Conservation (phyloP, 1,140 invertebrate species). For the Philotrypesis tridentata region DNA sequence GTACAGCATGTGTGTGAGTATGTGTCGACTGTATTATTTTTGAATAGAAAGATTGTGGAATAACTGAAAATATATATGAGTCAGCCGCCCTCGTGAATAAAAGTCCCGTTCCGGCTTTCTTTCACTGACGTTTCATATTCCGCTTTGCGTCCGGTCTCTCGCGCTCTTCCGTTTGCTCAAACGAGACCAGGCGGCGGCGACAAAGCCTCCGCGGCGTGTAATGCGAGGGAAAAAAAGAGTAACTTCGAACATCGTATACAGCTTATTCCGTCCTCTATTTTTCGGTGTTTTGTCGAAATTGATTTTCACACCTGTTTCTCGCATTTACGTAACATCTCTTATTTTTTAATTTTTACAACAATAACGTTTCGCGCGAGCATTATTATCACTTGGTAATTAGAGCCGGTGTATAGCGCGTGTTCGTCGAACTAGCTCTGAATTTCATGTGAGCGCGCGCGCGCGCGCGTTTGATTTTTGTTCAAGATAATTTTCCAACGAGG, state of each 20-base stretch:
- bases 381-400: conserved; percentile 5
- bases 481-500: conserved; percentile 58
- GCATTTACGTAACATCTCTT: background rate
- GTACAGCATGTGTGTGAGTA: no score
- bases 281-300: background rate
- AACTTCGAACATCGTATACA: background rate
- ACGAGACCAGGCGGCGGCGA: background rate
- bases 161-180: background rate
- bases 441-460: conserved; percentile 15
- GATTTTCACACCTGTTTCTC: background rate
- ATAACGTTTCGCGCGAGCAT: no score
- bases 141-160: conserved; percentile 4
- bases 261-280: background rate
- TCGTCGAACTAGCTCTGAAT: background rate
- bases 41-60: background rate
- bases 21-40: no score
- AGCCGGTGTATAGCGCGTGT: background rate
- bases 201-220: conserved; percentile 1
- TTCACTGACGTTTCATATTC: background rate
- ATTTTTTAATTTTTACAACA: no score
- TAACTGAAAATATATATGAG: conserved; percentile 12
- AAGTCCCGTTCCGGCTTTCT: conserved; percentile 1
- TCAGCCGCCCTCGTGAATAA: background rate
- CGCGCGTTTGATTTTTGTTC: conserved; percentile 56
- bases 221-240: conserved; percentile 4